Evolutionary conservation across 2,888 invertebrate genomes (phyloP), one percentile per base, ranked within the genome.

Genomic region (Trissoscelio sp.): DNA sequence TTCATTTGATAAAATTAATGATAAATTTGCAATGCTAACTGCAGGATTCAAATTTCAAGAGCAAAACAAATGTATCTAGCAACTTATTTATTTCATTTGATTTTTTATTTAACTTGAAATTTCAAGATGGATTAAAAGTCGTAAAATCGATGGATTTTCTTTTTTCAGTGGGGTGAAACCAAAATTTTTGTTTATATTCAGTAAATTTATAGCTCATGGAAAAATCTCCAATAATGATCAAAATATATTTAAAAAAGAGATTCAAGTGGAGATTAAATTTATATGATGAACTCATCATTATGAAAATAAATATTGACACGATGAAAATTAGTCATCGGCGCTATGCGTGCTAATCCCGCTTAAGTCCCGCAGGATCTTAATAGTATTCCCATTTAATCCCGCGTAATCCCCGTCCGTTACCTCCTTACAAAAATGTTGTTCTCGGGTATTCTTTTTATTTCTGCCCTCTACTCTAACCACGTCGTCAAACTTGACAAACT

Each of bases 281-380:
- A 48, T 37, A 34, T 18, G 48, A 46, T 74, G 62, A 74, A 74
- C 42, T 74, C 73, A 20, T 73, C 74, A 60, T 67, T 55, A 16
- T 60, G 39, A 74, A 58, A 34, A 62, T 60, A 79, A 74, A 79
- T 79, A 79, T 80, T 80, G 80, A 80, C 80, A 48, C 57, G 48
- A 16, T 3, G 79, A 57, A 72, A 79, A 79, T 79, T 60, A 73
- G 67, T 74, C 69, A 64, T 60, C 69, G 12, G 31, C 34, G 42
- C 0, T 14, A 4, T 24, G 9, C 34, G 34, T 51, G 80, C 22
- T 80, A 64, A 80, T 60, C 80, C 80, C 1, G 74, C 69, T 70
- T 74, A 74, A 74, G 73, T 14, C 39, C 55, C 69, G 67, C 51
- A 18, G 72, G 79, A 72, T 67, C 73, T 66, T 67, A 58, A 46